Base-by-base conservation (phyloP, 2,888 invertebrate genomes). In the Diplolepis rosae region DNA sequence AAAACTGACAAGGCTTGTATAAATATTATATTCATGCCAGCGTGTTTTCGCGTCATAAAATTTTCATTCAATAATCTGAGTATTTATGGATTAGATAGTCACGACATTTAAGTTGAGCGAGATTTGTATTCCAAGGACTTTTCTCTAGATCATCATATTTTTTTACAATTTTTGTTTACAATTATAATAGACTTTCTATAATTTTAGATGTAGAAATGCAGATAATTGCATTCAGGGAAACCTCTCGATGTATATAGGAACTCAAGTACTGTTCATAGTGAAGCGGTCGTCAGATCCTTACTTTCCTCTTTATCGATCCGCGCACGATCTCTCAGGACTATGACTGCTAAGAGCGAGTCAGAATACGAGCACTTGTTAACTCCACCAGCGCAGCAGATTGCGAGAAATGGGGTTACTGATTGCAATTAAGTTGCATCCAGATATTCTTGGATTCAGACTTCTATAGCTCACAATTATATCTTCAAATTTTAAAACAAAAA, bases 301-400 rank as follows among this genome's bases (percentile, higher is more conserved):
- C 52, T 52, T 27, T 51, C 51, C 51, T 51, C 27, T 6, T 51
- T 51, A 61, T 61, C 56, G 56, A 61, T 61, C 35, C 13, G 22
- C 13, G 24, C 56, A 24, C 22, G 35, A 22, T 61, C 35, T 13
- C 56, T 39, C 35, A n/a, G 56, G 24, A 24, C 61, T 35, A 39
- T 61, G 61, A 39, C 61, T 61, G 61, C 45, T n/a, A 45, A 45
- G 45, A 45, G 18, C 9, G 18, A 7, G 9, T 7, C 45, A 24
- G 61, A 39, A 39, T 39, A 39, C 61, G 61, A 61, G 61, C 61
- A 61, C 61, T 61, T 61, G 35, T 39, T 39, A 61, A 35, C 39
- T 45, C 45, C n/a, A n/a, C n/a, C n/a, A n/a, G n/a, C n/a, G n/a
- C n/a, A n/a, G n/a, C n/a, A n/a, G n/a, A n/a, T n/a, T n/a, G n/a